Conservation (phyloP, 2,113 vertebrate genomes). For the Coptodon rendalli region DNA sequence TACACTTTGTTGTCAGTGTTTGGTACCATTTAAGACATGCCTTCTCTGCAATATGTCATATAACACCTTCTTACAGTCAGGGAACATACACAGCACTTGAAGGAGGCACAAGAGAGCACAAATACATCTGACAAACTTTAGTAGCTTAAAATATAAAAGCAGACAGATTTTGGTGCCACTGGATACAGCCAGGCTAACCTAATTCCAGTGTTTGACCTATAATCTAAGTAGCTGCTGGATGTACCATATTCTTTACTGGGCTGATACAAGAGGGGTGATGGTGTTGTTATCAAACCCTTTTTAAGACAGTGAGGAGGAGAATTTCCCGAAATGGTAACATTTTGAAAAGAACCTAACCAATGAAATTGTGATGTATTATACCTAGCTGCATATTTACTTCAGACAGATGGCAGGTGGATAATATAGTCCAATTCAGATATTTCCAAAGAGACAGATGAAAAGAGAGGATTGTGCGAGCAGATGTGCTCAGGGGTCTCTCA, state of each 20-base stretch:
- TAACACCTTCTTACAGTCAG: neutral
- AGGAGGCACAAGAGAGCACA: neutral
- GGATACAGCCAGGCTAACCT: neutral
- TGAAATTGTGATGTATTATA: neutral
- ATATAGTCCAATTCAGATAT: slow-evolving; percentile 9
- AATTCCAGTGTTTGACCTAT: neutral
- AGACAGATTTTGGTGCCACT: neutral
- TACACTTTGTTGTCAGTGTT: neutral
- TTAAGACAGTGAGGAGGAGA: neutral
- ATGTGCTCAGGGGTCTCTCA: slow-evolving; percentile 40
- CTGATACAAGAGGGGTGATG: neutral
- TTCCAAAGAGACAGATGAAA: slow-evolving; percentile 10
- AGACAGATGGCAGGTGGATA: slow-evolving; percentile 29
- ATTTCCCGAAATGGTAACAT: neutral
- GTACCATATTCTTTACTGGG: neutral
- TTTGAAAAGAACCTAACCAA: neutral
- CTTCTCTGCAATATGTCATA: neutral
- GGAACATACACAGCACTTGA: neutral
- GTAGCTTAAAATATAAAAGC: neutral
- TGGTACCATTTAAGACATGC: neutral
- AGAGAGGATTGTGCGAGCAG: slow-evolving; percentile 53
- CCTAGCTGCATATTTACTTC: neutral
- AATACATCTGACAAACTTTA: neutral
- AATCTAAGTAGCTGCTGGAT: neutral
- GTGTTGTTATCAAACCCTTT: neutral